A percentile compares a stretch with the other conserved stretches of the same genome.
Evolutionary conservation across 2,888 invertebrate species (phyloP).

Genomic region (Athalia rosae): DNA sequence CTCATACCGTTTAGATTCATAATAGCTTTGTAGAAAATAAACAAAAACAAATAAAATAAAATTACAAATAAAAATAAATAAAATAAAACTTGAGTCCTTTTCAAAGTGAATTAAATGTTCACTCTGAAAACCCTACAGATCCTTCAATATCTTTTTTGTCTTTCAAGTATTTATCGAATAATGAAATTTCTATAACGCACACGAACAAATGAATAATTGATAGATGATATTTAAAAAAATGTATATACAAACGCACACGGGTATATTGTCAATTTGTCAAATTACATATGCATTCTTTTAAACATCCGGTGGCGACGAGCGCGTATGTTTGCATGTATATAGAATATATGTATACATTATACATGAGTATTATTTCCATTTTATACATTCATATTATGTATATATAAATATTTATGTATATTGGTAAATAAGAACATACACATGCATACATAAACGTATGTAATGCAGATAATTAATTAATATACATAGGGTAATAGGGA

Average conservation of each 20-base stretch:
- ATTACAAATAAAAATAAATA: background rate
- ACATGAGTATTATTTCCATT: background rate
- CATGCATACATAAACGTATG: conserved; percentile 15
- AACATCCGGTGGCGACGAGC: background rate
- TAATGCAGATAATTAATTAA: background rate
- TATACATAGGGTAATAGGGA: conserved; percentile 32
- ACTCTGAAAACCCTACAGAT: background rate
- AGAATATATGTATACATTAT: background rate
- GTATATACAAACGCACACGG: conserved; percentile 9
- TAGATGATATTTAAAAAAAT: conserved; percentile 9
- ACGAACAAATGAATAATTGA: background rate
- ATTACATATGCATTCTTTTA: conserved; percentile 11
- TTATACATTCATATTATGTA: background rate
- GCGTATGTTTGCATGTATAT: conserved; percentile 17
- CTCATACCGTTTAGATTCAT: background rate
- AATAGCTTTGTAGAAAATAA: background rate
- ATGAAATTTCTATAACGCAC: background rate
- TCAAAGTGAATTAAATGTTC: conserved; percentile 11
- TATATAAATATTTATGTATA: background rate
- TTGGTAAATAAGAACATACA: background rate
- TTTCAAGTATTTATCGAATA: background rate
- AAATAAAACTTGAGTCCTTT: background rate
- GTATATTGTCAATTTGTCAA: conserved; percentile 35
- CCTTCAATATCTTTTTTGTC: background rate
- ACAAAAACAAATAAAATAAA: background rate